Conservation (phyloP, 2,113 vertebrate genomes). For the Peromyscus californicus region DNA sequence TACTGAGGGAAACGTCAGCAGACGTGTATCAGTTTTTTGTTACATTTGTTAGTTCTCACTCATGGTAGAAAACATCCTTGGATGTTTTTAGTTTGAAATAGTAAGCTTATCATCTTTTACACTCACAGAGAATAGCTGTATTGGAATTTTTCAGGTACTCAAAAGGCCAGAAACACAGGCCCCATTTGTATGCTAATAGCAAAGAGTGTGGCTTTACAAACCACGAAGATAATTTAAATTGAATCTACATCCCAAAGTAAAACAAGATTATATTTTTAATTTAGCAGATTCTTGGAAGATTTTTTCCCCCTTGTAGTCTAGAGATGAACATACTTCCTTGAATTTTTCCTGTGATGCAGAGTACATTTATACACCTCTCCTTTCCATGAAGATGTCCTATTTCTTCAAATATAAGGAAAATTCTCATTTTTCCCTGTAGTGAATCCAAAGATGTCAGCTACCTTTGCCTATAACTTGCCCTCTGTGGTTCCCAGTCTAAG, state of each 20-base stretch:
- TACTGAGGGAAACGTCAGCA: not conserved
- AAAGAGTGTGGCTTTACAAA: constrained; percentile 53
- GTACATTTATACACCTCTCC: not conserved
- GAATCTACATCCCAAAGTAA: not conserved
- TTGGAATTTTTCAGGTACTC: constrained; percentile 32
- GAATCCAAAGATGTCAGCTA: not conserved
- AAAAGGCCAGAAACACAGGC: not conserved
- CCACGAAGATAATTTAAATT: constrained; percentile 46
- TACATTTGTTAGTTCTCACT: not conserved
- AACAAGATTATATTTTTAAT: constrained; percentile 60
- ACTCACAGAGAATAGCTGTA: not conserved
- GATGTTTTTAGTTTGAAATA: not conserved
- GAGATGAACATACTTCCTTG: not conserved
- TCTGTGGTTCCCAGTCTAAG: not conserved
- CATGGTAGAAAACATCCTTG: not conserved
- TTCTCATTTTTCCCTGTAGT: not conserved
- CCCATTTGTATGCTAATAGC: constrained; percentile 54
- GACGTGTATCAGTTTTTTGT: not conserved
- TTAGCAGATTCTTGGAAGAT: constrained; percentile 35
- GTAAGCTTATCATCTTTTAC: not conserved
- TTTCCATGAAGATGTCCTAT: not conserved
- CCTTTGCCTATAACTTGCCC: not conserved
- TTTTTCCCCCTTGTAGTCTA: not conserved
- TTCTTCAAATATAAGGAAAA: not conserved
- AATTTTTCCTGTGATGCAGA: not conserved